Conservation (phyloP, 2,797 vertebrate species). For the Orestias chungarensis region DNA sequence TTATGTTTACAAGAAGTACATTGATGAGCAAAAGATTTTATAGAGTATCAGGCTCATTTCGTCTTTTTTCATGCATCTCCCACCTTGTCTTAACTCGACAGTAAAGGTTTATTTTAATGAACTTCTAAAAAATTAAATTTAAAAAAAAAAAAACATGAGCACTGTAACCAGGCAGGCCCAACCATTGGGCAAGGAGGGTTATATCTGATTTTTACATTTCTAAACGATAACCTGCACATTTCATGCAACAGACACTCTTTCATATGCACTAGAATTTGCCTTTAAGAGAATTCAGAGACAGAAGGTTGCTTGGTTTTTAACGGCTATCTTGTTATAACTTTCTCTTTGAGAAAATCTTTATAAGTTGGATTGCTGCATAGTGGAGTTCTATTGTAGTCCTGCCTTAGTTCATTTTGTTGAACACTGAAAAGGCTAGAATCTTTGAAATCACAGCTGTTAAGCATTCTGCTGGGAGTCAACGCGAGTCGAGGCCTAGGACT, state of each 20-base stretch:
- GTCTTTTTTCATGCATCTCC: neutral
- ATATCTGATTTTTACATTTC: neutral
- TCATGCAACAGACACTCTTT: neutral
- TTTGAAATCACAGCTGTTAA: conserved; percentile 42
- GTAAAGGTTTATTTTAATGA: neutral
- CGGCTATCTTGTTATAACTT: neutral
- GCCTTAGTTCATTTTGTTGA: neutral
- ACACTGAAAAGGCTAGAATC: neutral
- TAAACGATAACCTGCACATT: neutral
- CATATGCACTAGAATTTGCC: neutral
- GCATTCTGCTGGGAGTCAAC: conserved; percentile 71
- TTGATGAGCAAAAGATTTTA: neutral
- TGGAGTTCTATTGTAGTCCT: neutral
- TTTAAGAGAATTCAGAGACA: neutral
- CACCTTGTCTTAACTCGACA: neutral
- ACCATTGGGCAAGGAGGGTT: neutral
- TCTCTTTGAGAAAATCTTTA: neutral
- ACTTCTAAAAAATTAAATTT: neutral
- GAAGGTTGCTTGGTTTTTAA: neutral
- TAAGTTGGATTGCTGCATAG: neutral
- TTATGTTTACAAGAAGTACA: neutral
- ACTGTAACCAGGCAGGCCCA: neutral
- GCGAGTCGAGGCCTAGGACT: conserved; percentile 63
- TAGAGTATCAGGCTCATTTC: neutral
- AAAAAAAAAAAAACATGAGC: neutral